These are phyloP conservation scores for Gymnarchus niloticus DNA, from an alignment of 2,113 vertebrate genomes.

Conservation along the genomic window DNA sequence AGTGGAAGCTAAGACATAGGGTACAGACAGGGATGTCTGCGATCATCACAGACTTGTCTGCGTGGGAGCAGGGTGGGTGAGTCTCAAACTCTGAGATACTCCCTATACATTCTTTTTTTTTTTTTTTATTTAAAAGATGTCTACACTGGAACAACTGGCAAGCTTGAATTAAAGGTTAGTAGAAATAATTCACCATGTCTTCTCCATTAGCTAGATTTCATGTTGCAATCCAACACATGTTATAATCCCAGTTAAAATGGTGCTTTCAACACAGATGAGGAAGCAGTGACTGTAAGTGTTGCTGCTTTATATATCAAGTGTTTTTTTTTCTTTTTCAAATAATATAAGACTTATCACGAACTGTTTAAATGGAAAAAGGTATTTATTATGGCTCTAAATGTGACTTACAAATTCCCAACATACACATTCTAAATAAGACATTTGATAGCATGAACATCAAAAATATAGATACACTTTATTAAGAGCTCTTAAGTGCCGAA, in stretches of 20 bases:
- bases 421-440: not conserved
- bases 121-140: not conserved
- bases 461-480: not conserved
- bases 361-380: not conserved
- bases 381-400: not conserved
- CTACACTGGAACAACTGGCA: not conserved
- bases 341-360: not conserved
- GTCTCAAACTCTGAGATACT: not conserved
- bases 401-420: not conserved
- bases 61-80: not conserved
- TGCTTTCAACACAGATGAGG: not conserved
- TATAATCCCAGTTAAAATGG: not conserved
- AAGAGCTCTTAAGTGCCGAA: conserved; percentile 49
- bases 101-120: not conserved
- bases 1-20: not conserved
- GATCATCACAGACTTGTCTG: not conserved
- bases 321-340: not conserved
- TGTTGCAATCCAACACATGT: not conserved
- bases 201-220: not conserved
- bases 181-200: not conserved
- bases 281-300: not conserved
- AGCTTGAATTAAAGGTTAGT: not conserved
- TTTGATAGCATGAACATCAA: not conserved
- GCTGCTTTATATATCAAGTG: not conserved
- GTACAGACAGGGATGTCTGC: not conserved